phyloP scores from a whole-genome alignment of 2,113 vertebrate species.

The Rhabdomys dilectus region DNA sequence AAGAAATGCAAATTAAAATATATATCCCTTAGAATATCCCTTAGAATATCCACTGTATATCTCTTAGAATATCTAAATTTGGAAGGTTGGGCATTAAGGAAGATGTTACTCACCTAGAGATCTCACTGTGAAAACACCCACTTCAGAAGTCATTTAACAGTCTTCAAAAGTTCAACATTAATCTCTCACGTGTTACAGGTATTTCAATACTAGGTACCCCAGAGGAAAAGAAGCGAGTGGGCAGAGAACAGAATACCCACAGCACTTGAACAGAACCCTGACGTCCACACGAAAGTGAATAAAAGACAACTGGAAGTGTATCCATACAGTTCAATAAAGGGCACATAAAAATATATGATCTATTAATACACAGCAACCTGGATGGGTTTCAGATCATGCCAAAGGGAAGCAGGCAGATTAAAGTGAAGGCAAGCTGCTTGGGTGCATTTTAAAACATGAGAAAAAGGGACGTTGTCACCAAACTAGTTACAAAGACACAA shows the following conservation, averaged over 20 bases:
- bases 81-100: background rate
- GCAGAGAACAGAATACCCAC: background rate
- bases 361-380: background rate
- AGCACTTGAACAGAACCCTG: constrained; percentile 4
- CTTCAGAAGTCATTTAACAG: background rate
- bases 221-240: background rate
- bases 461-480: background rate
- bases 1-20: constrained; percentile 6
- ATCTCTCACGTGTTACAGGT: background rate
- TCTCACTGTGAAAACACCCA: background rate
- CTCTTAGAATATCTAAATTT: background rate
- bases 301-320: background rate
- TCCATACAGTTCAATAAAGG: background rate
- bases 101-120: background rate
- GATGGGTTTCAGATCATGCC: background rate
- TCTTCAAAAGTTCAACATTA: constrained; percentile 7
- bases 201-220: background rate
- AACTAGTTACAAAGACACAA: background rate
- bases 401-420: background rate
- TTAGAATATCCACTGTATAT: background rate
- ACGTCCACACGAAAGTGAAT: background rate
- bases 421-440: background rate
- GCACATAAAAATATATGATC: background rate
- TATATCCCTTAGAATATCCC: background rate
- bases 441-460: background rate